phyloP scores from a whole-genome alignment of 1,140 invertebrate genomes.

The Brachionus rubens region DNA sequence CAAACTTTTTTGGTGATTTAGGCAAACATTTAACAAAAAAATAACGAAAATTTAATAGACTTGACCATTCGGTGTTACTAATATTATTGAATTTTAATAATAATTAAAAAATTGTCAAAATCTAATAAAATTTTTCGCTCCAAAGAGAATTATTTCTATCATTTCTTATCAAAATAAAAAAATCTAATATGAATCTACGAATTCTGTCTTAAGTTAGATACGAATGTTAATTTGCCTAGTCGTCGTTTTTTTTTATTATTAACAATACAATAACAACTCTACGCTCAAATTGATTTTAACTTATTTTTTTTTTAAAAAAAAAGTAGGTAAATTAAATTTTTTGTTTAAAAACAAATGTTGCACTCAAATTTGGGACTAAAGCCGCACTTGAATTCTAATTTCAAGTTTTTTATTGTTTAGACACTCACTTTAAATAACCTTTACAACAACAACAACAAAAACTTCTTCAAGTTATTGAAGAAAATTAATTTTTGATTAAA shows the following conservation, averaged over 20 bases:
- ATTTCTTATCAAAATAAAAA: conserved; percentile 43
- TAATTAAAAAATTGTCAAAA: conserved; percentile 45
- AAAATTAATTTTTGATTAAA: conserved; percentile 20
- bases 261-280: conserved; percentile 6
- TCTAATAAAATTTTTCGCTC: conserved; percentile 22
- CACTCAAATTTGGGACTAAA: conserved; percentile 30
- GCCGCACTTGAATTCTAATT: conserved; percentile 25
- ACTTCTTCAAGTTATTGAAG: no score
- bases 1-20: no score
- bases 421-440: background rate
- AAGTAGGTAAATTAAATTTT: conserved; percentile 42
- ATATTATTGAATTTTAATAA: conserved; percentile 12
- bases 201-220: background rate
- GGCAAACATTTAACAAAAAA: background rate
- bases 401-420: background rate
- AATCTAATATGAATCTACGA: conserved; percentile 2
- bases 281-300: conserved; percentile 40
- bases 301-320: background rate
- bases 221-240: conserved; percentile 21
- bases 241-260: no score
- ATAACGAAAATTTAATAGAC: background rate
- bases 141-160: conserved; percentile 10
- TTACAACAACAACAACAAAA: no score
- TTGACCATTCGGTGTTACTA: conserved; percentile 32
- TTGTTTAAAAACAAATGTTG: conserved; percentile 41